Evolutionary conservation across 2,797 vertebrate species (phyloP).

Genomic region (Austrolebias charrua): DNA sequence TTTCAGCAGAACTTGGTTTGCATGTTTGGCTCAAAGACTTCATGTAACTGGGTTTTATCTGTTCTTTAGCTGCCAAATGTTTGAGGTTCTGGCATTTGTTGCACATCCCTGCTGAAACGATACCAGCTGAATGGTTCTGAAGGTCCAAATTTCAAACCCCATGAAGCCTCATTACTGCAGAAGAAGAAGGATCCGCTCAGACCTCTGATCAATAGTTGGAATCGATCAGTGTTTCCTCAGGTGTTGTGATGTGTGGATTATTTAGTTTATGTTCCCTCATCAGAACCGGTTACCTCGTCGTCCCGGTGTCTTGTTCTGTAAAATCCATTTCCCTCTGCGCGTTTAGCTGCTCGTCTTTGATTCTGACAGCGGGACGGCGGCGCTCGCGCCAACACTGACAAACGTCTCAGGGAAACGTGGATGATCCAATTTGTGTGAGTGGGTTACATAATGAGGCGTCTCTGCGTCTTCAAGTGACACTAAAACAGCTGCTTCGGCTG

Average conservation of each 20-base stretch:
- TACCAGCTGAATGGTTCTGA: constrained; percentile 19
- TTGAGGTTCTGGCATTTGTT: neutral
- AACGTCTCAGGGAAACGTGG: neutral
- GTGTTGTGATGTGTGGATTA: constrained; percentile 20
- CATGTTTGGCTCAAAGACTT: no score
- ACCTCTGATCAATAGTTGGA: constrained; percentile 37
- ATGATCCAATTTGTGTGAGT: neutral
- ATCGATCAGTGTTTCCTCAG: constrained; percentile 49
- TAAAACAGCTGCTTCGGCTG: constrained; percentile 57
- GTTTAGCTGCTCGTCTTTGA: constrained; percentile 19
- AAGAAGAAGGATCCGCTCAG: constrained; percentile 43
- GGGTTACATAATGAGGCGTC: constrained; percentile 43
- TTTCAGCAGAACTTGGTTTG: no score
- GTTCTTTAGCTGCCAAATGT: no score
- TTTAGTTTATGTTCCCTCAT: constrained; percentile 8
- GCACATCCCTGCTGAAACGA: constrained; percentile 15
- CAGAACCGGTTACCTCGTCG: neutral
- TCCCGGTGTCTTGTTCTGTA: neutral
- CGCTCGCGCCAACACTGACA: neutral
- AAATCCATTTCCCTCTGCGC: constrained; percentile 6
- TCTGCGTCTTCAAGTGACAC: constrained; percentile 46
- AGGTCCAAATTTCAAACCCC: constrained; percentile 40
- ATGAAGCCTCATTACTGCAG: constrained; percentile 55
- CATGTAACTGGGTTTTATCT: no score
- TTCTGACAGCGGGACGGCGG: constrained; percentile 18